Percentiles rank a stretch among this genome's conserved stretches.
phyloP scores from a whole-genome alignment of 2,888 invertebrate species.

The Plebejus argus region DNA sequence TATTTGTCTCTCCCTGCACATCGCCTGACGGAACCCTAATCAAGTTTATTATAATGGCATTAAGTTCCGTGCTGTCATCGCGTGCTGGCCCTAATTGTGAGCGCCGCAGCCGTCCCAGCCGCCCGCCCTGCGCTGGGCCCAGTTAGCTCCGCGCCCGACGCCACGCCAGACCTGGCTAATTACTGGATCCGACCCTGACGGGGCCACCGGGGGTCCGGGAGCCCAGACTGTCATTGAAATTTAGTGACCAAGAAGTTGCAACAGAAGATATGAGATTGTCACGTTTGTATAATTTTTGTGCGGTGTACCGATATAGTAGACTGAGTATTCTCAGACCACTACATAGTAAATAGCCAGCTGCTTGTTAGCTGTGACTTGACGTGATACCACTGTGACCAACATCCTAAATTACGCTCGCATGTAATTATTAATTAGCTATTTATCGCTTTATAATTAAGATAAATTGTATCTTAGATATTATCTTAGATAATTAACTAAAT shows the following conservation, averaged over 20 bases:
- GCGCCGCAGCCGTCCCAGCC: slow-evolving; percentile 42
- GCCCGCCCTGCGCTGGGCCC: slow-evolving; percentile 31
- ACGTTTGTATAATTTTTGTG: slow-evolving; percentile 14
- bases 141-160: slow-evolving; percentile 16
- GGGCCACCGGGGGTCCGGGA: not conserved
- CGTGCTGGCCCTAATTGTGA: slow-evolving; percentile 50
- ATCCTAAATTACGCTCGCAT: no score
- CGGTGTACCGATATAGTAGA: not conserved
- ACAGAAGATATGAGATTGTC: slow-evolving; percentile 20
- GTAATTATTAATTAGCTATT: no score
- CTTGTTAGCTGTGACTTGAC: no score
- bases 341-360: no score
- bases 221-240: not conserved
- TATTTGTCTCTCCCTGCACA: not conserved
- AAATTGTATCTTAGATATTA: no score
- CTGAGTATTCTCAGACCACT: no score
- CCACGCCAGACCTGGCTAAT: not conserved
- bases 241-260: not conserved
- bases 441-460: no score
- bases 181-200: not conserved
- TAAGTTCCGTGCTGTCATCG: slow-evolving; percentile 45
- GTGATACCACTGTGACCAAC: no score
- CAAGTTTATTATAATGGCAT: slow-evolving; percentile 37
- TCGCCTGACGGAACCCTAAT: slow-evolving; percentile 37
- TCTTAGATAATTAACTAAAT: no score